Base-by-base conservation (phyloP, 2,888 invertebrate species). In the Agriopis aurantiaria region DNA sequence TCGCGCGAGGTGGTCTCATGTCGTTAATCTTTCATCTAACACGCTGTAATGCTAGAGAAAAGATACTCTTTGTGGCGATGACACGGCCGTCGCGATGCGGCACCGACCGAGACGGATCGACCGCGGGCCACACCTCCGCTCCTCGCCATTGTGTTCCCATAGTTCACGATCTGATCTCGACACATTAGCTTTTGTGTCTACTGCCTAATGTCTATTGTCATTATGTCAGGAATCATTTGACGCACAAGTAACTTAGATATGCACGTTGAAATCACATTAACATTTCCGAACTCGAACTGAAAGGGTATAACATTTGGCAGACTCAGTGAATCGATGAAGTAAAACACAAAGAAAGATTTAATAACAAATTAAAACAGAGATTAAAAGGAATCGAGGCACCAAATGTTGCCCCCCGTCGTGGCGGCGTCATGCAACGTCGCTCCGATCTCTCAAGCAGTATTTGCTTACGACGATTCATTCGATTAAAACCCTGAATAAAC, bases 401-500 rank as follows among this genome's bases (percentile, higher is more conserved):
- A 69, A 70, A 73, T 73, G 70, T 45, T 69, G 69, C 70, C 66
- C 71, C 81, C 81, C 73, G 78, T 74, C 65, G 80, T 53, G 79
- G 65, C 68, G 72, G 73, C 70, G 66, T 73, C 72, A 65, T 64
- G 57, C 43, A 43, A 49, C 67, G 73, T 68, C 73, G 68, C 77
- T 80, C 74, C 75, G 78, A 78, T 80, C 79, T 78, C 79, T 83
- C 86, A 82, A 86, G 78, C 83, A 89, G 88, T 94, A 88, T 94
- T 94, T 94, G 82, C 92, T 93, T 89, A 91, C 87, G 78, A 85
- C 89, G 89, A 92, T 93, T 93, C 92, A 93, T 91, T 91, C 92
- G 88, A 93, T 93, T 93, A 93, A 90, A 89, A 82, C 86, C 85
- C 84, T 93, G 94, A 94, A 94, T 94, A 92, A 94, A 93, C 94